Conservation (phyloP, 2,113 vertebrate genomes). For the Syngnathus scovelli region DNA sequence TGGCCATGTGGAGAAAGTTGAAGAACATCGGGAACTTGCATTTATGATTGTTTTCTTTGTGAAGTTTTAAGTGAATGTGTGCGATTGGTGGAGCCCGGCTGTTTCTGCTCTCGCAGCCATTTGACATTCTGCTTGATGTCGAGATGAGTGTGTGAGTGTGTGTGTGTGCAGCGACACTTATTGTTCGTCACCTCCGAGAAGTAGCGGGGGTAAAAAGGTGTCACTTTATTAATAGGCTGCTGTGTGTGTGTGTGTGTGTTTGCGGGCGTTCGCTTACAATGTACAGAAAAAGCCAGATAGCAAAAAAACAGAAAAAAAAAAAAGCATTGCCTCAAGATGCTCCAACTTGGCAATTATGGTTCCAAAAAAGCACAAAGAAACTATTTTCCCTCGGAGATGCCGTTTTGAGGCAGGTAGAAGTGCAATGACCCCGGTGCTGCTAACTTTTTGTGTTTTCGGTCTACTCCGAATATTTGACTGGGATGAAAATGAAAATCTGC, state of each 20-base stretch:
- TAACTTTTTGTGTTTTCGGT: conserved; percentile 6
- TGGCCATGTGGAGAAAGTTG: conserved; percentile 61
- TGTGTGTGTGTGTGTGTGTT: conserved; percentile 16
- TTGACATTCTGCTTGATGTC: conserved; percentile 72
- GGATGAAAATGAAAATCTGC: not conserved
- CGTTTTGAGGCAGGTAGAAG: conserved; percentile 34
- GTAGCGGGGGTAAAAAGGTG: conserved; percentile 41
- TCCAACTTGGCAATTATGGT: conserved; percentile 63
- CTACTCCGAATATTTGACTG: not conserved
- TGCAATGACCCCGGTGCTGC: conserved; percentile 26
- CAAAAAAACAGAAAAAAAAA: conserved; percentile 8
- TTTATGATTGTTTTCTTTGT: conserved; percentile 32
- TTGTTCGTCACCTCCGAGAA: conserved; percentile 67
- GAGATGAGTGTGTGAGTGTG: conserved; percentile 60
- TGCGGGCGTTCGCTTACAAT: conserved; percentile 7
- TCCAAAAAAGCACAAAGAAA: conserved; percentile 44
- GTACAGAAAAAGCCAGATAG: conserved; percentile 56
- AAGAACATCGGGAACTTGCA: conserved; percentile 63
- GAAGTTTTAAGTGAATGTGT: conserved; percentile 34
- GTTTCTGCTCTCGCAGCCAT: conserved; percentile 59
- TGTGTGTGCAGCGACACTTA: conserved; percentile 53
- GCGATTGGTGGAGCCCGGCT: conserved; percentile 56
- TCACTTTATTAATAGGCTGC: conserved; percentile 67
- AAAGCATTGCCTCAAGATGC: conserved; percentile 59
- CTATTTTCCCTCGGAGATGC: conserved; percentile 23